Base-by-base conservation (phyloP, 2,797 vertebrate species). In the Serranus cabrilla region DNA sequence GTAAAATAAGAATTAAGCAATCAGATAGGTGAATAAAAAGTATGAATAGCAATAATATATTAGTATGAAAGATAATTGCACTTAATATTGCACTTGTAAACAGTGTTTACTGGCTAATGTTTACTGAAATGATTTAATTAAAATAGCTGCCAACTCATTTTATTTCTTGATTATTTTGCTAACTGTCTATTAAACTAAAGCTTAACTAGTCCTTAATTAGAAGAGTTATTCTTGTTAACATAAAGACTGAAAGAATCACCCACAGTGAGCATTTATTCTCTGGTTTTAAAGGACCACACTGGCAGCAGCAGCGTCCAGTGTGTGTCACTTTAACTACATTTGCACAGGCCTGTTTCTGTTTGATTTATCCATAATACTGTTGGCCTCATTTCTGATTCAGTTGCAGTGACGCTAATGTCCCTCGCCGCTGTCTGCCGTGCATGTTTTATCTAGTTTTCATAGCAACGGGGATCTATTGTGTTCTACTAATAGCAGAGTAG, bases 401-500 rank as follows among this genome's bases (percentile, higher is more conserved):
- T n/a, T 43, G n/a, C 20, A 10, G 37, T 47, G 63, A 46, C 60
- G 27, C 54, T 69, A 17, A 51, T 46, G 49, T 43, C 34, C n/a
- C 52, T 31, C 52, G 14, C 27, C 60, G 5, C 37, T 50, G 8
- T 62, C 52, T 40, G 39, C 51, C 55, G 25, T 73, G 27, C 57
- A 13, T 51, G 47, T 78, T 81, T 84, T 83, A 87, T 90, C 77
- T 74, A 16, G 58, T 88, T 87, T 85, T 88, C 76, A 86, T 85
- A 81, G 87, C 86, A 78, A 89, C 67, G 0, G 50, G 71, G 52
- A 58, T 78, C 75, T 70, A 77, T 83, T 89, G 76, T 91, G 83
- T 87, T 78, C 87, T 39, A 90, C 87, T 92, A 81, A 93, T 87
- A 91, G 87, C 84, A 70, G 80, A 83, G 69, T 49, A 75, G 80